Evolutionary conservation across 2,113 vertebrate species (phyloP), one percentile per base, ranked within the genome.

Genomic region (Eublepharis macularius): DNA sequence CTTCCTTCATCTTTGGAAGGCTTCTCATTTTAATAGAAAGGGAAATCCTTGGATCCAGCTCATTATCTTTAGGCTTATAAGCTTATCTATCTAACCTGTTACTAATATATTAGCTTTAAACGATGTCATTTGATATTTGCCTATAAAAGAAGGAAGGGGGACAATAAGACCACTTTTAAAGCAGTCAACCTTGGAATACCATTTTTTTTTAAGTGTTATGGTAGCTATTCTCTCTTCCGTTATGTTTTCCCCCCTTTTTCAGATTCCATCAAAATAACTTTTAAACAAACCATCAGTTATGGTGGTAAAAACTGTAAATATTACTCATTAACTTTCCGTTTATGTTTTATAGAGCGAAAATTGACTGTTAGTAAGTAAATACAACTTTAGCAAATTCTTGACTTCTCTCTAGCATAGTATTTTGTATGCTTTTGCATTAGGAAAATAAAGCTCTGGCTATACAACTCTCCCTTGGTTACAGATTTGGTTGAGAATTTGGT

Each of bases 351-450:
- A 74, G 49, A 26, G 74, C 47, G 51, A 89, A 51, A 66, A 29
- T 81, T 78, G 57, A 6, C 77, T 49, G 60, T 60, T 73, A 81
- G 49, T 88, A 78, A 88, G 41, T 88, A 68, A 73, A 2, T 84
- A n/a, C 16, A 32, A 24, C 39, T 29, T 29, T 65, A 43, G 24
- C 13, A 45, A 19, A 12, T 57, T 26, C 60, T 66, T 80, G 75
- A 57, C n/a, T 36, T 34, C 19, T 54, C 45, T n/a, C 26, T 8
- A 45, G 41, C 24, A 19, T 65, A 12, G 7, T 65, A 32, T 54
- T 51, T n/a, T 65, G 54, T 41, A 8, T 32, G 24, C 32, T 26
- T 65, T 79, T 70, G 19, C 32, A 49, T 17, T 11, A 36, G 21
- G 12, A 51, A 32, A 10, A n/a, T 6, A 1, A 65, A 29, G 16